phyloP scores from a whole-genome alignment of 2,888 invertebrate genomes.

The Cotesia congregata region DNA sequence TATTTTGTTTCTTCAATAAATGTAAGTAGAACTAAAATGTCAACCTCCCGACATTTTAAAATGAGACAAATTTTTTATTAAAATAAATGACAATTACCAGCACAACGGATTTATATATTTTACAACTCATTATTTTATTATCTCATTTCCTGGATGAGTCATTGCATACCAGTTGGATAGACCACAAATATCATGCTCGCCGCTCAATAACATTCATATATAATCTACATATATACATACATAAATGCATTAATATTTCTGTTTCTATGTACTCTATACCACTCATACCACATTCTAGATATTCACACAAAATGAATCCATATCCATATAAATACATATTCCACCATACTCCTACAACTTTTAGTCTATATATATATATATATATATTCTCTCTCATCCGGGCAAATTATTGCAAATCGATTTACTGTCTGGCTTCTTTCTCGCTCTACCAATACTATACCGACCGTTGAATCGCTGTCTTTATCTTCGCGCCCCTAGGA shows the following conservation, averaged over 20 bases:
- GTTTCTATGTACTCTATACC: background rate
- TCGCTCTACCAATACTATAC: background rate
- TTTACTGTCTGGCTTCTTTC: slow-evolving; percentile 28
- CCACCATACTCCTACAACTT: slow-evolving; percentile 23
- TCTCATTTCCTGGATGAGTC: slow-evolving; percentile 50
- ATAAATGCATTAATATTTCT: slow-evolving; percentile 7
- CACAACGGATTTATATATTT: slow-evolving; percentile 33
- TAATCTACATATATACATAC: background rate
- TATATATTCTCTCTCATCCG: background rate
- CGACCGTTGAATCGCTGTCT: slow-evolving; percentile 10
- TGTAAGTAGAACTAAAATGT: slow-evolving; percentile 8
- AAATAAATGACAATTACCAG: slow-evolving; percentile 34
- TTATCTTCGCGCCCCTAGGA: slow-evolving; percentile 12
- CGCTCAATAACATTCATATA: slow-evolving; percentile 23
- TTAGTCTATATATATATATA: slow-evolving; percentile 17
- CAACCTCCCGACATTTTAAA: background rate
- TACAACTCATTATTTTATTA: slow-evolving; percentile 43
- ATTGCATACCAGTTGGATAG: slow-evolving; percentile 25
- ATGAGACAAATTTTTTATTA: slow-evolving; percentile 21
- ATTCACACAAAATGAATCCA: background rate
- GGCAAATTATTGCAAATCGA: slow-evolving; percentile 41
- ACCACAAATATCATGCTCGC: background rate
- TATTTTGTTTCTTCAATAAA: background rate
- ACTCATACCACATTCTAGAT: background rate
- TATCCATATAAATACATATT: slow-evolving; percentile 5